Base-by-base conservation (phyloP, 2,888 invertebrate species). In the Trisateles emortualis region DNA sequence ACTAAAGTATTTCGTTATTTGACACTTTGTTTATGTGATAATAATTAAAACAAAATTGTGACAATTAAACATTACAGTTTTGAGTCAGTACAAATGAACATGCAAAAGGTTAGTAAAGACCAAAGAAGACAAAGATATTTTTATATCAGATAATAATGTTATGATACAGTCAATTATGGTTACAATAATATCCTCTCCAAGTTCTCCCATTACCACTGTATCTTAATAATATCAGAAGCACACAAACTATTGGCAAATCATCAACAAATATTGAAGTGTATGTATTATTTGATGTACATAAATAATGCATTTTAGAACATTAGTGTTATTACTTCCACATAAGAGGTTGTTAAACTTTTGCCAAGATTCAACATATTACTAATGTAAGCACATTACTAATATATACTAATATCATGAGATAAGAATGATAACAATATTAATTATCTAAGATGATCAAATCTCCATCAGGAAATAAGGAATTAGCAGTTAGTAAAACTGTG, bases 321-420 rank as follows among this genome's bases (percentile, higher is more conserved):
- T 16, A 26, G 8, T 26, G 8, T 17, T 10, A 6, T 36, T 14
- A 16, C 9, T 35, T 32, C n/a, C 22, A 11, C 16, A 39, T n/a
- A 11, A 19, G 11, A 40, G 40, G 40, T 26, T 40, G 24, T 16
- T 36, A 36, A 36, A 36, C 36, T 36, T 16, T 16, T 17, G 36
- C 16, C 36, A 36, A 36, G 19, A 14, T 33, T 11, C 2, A 16
- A 14, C 13, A 6, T 14, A 16, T 8, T 6, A 8, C 26, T 6
- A n/a, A n/a, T n/a, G n/a, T n/a, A n/a, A n/a, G n/a, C n/a, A n/a
- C n/a, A n/a, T n/a, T n/a, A n/a, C n/a, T n/a, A n/a, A 10, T 29
- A 24, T 6, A 24, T n/a, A 9, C 29, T 24, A 11, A 22, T 14
- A 22, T 13, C 40, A 40, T 40, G 24, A 19, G 32, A 19, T 33